Evolutionary conservation across 2,797 vertebrate species (phyloP).

Genomic region (Acanthurus leucopareius): DNA sequence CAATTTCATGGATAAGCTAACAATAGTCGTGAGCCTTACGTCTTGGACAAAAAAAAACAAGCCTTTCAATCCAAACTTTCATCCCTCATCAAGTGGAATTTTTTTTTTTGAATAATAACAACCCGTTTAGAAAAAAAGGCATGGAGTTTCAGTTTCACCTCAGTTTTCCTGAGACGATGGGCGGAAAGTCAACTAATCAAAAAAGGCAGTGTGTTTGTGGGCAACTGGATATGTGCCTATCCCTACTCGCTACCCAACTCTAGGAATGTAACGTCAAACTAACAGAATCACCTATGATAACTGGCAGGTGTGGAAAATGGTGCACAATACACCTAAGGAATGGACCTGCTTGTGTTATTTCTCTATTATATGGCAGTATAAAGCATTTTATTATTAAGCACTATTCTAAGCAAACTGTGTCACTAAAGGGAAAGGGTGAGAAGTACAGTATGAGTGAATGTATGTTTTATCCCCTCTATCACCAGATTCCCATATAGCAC

Average conservation of each 20-base stretch:
- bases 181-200: constrained; percentile 75
- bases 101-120: constrained; percentile 62
- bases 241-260: constrained; percentile 79
- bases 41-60: constrained; percentile 25
- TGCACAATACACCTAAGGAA: constrained; percentile 81
- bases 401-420: constrained; percentile 83
- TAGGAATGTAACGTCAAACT: constrained; percentile 84
- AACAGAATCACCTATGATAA: constrained; percentile 78
- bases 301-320: constrained; percentile 83
- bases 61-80: constrained; percentile 54
- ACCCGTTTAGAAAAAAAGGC: constrained; percentile 84
- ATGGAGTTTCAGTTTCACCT: constrained; percentile 82
- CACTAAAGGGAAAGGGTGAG: constrained; percentile 79
- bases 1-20: constrained; percentile 52
- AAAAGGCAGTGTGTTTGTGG: constrained; percentile 83
- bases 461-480: constrained; percentile 71
- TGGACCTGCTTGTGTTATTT: constrained; percentile 84
- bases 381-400: constrained; percentile 86
- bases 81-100: constrained; percentile 37
- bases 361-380: constrained; percentile 86
- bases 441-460: constrained; percentile 74
- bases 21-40: constrained; percentile 47
- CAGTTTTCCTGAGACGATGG: constrained; percentile 84
- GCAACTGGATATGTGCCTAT: constrained; percentile 78
- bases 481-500: constrained; percentile 58